Conservation (phyloP, 2,113 vertebrate species). For the Eidolon helvum region DNA sequence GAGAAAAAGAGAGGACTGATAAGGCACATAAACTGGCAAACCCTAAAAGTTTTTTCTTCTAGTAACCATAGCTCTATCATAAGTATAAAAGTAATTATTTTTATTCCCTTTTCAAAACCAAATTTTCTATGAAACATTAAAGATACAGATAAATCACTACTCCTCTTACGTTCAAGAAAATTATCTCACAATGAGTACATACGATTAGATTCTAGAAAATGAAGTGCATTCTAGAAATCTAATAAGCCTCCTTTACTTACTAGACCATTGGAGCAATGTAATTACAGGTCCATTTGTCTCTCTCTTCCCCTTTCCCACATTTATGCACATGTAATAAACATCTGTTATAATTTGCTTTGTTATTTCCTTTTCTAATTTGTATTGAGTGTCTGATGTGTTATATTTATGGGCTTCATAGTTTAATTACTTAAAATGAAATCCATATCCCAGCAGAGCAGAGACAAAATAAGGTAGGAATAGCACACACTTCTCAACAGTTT, state of each 20-base stretch:
- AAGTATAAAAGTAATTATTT: neutral
- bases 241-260: neutral
- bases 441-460: neutral
- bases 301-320: neutral
- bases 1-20: neutral
- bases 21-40: neutral
- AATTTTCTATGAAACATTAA: conserved; percentile 6
- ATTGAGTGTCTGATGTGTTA: neutral
- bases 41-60: neutral
- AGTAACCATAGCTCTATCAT: neutral
- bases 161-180: neutral
- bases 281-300: neutral
- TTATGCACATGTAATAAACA: neutral
- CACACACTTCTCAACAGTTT: neutral
- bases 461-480: neutral
- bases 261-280: neutral
- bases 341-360: neutral
- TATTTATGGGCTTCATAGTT: neutral
- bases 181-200: neutral
- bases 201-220: neutral
- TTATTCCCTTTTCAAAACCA: conserved; percentile 31
- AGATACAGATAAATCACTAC: neutral
- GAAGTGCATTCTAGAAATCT: neutral
- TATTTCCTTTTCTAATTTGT: conserved; percentile 5
- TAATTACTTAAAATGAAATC: conserved; percentile 34